Conservation (phyloP, 2,888 invertebrate species). For the Minunthozetes semirufus region DNA sequence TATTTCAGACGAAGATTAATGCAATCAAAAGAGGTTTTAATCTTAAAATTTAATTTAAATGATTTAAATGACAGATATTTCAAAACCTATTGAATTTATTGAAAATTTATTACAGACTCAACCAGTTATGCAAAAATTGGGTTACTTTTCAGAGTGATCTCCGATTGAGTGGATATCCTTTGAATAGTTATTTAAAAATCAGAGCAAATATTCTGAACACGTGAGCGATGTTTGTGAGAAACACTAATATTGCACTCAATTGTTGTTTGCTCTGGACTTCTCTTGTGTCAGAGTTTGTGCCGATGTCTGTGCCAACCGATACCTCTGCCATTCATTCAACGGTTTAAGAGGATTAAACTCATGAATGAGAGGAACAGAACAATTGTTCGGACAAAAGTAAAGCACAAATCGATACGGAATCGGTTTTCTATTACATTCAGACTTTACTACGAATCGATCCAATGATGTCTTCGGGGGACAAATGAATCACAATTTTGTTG, state of each 20-base stretch:
- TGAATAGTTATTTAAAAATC: too few species aligned
- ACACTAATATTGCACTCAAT: background rate
- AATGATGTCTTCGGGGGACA: background rate
- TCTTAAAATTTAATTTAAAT: too few species aligned
- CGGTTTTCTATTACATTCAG: background rate
- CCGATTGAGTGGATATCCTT: too few species aligned
- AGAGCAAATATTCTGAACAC: too few species aligned
- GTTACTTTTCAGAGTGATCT: too few species aligned
- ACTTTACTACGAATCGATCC: background rate
- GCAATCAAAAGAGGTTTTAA: too few species aligned
- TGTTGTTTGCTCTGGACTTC: background rate
- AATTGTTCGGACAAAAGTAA: background rate
- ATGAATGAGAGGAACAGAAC: constrained; percentile 3
- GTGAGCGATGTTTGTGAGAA: background rate
- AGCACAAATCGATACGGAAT: background rate
- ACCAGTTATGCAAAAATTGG: too few species aligned
- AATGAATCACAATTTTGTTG: constrained; percentile 28
- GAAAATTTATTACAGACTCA: too few species aligned
- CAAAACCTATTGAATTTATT: too few species aligned
- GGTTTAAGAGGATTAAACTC: background rate
- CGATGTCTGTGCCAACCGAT: background rate
- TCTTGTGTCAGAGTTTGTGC: too few species aligned
- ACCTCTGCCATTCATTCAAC: background rate
- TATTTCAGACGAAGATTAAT: too few species aligned
- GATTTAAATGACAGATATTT: too few species aligned